Evolutionary conservation across 1,140 invertebrate species (phyloP), one percentile per base, ranked within the genome.

Genomic region (Drosophila malerkotliana): DNA sequence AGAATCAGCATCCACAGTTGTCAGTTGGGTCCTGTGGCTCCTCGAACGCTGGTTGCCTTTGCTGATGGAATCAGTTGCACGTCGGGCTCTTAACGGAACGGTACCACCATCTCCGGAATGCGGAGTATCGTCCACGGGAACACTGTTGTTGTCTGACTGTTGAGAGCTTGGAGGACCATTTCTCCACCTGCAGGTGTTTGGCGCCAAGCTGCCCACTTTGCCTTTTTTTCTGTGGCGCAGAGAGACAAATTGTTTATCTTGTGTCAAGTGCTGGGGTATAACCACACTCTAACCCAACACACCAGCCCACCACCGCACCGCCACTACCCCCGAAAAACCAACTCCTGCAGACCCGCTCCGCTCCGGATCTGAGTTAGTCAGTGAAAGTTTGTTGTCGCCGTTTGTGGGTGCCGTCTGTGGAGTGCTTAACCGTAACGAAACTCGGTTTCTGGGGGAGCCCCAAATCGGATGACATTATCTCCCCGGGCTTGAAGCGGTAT

Each of bases 221-320:
- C 32, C 57, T 60, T 59, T 59, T 63, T 78, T 74, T 37, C 34
- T 71, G 78, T 37, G 68, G 51, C 57, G 47, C 68, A 72, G 49
- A 85, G 73, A 79, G 84, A 88, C 83, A 88, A 87, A 88, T 87
- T 87, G 79, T 87, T 87, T 87, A 87, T 88, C 75, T 87, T 83
- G 83, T 83, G 83, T 87, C 79, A 88, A 88, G 83, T 88, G 76
- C 73, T 79, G 37, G 44, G 63, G 63, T 41, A 72, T 41, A 48
- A 57, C 21, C 49, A 32, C 67, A 47, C 44, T 47, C 44, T 7
- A 47, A 21, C 15, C 44, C 18, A 18, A 10, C 15, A 37, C 62
- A 39, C 63, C 63, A 49, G 51, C n/a, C 14, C 15, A 39, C 37
- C 34, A 10, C 14, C n/a, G 9, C 48, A 34, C 24, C 41, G 6